These are phyloP conservation scores for Sitodiplosis mosellana DNA, from an alignment of 1,140 invertebrate species.

Conservation along the genomic window DNA sequence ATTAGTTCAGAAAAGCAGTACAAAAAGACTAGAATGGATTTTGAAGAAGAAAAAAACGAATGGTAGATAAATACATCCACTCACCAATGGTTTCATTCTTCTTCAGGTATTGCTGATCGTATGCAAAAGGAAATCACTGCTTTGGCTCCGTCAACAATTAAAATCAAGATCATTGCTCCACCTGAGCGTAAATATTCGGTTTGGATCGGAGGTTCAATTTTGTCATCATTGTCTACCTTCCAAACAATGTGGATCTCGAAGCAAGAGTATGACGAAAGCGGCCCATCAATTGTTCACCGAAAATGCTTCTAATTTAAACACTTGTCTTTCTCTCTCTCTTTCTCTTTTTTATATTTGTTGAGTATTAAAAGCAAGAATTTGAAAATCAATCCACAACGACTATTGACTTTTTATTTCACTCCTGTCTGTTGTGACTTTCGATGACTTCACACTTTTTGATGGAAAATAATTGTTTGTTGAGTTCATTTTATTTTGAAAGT, in stretches of 20 bases:
- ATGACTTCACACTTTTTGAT: too few species aligned
- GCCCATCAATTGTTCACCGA: conserved; percentile 82
- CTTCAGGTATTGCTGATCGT: conserved; percentile 65
- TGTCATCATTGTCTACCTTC: conserved; percentile 75
- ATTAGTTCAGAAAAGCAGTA: too few species aligned
- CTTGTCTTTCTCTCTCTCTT: conserved; percentile 14
- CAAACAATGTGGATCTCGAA: conserved; percentile 92
- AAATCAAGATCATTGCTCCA: conserved; percentile 86
- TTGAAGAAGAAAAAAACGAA: too few species aligned
- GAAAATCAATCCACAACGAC: too few species aligned
- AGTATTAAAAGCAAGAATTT: too few species aligned
- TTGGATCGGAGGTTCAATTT: conserved; percentile 75
- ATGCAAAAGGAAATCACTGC: conserved; percentile 82
- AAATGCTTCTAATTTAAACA: conserved; percentile 69
- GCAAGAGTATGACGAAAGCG: conserved; percentile 86
- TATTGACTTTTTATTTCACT: too few species aligned
- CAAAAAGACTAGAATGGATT: too few species aligned
- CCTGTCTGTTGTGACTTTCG: too few species aligned
- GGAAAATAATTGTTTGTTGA: too few species aligned
- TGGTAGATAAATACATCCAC: too few species aligned
- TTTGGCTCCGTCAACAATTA: conserved; percentile 73
- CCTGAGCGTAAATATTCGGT: conserved; percentile 84
- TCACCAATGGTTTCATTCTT: conserved; percentile 59
- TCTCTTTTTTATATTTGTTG: too few species aligned
- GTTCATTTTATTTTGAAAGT: too few species aligned